Conservation (phyloP, 2,113 vertebrate genomes). For the Ploceus nigricollis region DNA sequence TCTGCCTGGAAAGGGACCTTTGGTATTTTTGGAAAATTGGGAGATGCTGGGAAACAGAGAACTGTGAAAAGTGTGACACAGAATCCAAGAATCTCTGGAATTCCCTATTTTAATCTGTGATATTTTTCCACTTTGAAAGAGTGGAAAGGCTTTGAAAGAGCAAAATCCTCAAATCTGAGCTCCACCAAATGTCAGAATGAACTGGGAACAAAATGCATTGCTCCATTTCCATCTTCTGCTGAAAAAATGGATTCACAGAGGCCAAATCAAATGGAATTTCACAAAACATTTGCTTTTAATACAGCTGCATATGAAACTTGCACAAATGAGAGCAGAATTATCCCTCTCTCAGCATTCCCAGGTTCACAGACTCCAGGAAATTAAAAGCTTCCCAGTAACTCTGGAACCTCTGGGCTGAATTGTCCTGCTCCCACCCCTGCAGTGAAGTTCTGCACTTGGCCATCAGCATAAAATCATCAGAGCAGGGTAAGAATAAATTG, state of each 20-base stretch:
- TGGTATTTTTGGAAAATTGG: neutral
- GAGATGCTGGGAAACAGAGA: neutral
- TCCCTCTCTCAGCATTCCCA: neutral
- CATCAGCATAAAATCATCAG: neutral
- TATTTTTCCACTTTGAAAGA: neutral
- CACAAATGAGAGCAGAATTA: neutral
- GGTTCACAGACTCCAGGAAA: neutral
- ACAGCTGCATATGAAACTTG: neutral
- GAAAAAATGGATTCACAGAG: neutral
- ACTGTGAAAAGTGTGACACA: neutral
- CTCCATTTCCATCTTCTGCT: neutral
- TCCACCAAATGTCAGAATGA: neutral
- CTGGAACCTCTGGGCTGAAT: neutral
- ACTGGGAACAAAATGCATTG: neutral
- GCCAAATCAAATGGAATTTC: neutral
- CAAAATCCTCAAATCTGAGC: neutral
- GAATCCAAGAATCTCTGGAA: neutral
- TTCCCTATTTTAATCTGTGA: neutral
- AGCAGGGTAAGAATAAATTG: neutral
- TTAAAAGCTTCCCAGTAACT: neutral
- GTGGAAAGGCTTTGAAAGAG: neutral
- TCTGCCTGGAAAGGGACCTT: neutral
- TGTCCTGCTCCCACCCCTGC: neutral
- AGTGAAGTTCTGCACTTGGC: neutral
- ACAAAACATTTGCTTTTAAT: neutral